A percentile compares a stretch with the other conserved stretches of the same genome.
Conservation (phyloP, 64 coral and sea anemone species). For the Stichodactyla helianthus region DNA sequence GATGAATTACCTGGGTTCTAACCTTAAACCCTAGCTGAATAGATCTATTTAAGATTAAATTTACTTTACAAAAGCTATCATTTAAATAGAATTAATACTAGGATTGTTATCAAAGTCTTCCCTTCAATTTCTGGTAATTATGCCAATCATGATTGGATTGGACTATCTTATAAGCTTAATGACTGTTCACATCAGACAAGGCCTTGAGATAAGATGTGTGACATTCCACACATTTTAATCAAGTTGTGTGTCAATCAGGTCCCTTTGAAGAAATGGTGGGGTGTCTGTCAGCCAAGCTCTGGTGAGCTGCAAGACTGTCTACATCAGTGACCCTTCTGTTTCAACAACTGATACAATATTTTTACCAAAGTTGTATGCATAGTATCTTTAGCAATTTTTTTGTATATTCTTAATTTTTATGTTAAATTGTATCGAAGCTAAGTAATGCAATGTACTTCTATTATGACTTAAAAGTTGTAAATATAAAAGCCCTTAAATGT, state of each 20-base stretch:
- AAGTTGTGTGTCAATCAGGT: neutral
- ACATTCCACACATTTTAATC: neutral
- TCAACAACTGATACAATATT: neutral
- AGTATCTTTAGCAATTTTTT: neutral
- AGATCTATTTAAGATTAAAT: too few species aligned
- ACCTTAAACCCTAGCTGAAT: too few species aligned
- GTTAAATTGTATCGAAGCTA: neutral
- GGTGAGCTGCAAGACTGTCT: too few species aligned
- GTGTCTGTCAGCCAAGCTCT: too few species aligned
- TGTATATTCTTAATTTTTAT: constrained; percentile 18
- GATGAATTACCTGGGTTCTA: too few species aligned
- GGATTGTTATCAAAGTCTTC: neutral
- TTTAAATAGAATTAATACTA: too few species aligned
- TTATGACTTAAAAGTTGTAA: constrained; percentile 1
- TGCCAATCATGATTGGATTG: neutral
- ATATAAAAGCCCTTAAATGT: neutral
- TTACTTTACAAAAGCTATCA: too few species aligned
- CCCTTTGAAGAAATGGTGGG: too few species aligned
- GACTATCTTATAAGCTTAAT: neutral
- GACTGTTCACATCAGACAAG: neutral
- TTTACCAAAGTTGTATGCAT: constrained; percentile 5
- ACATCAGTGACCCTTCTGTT: too few species aligned
- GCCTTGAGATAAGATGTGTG: neutral
- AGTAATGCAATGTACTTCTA: constrained; percentile 4
- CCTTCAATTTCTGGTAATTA: neutral